Evolutionary conservation across 1,140 invertebrate genomes (phyloP), one percentile per base, ranked within the genome.

Genomic region (Dinoponera quadriceps): DNA sequence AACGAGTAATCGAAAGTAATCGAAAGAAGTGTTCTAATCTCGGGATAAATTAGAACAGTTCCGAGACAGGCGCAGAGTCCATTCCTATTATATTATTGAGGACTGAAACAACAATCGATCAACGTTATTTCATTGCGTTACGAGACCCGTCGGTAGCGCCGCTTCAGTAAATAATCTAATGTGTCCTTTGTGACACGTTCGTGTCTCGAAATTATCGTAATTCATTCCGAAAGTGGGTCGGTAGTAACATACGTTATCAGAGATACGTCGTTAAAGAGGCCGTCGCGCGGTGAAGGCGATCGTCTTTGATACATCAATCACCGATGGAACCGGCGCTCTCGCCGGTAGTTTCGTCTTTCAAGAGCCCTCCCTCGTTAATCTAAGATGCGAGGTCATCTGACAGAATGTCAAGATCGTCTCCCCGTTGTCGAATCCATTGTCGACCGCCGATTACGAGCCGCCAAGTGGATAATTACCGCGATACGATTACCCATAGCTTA

Each of bases 351-450:
- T 44, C 38, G 0, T 44, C 44, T 59, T 77, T 48, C 25, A 0
- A 48, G 54, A 68, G 27, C 38, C 38, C 38, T 59, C 13, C n/a
- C 14, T 44, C 44, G 33, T 18, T 27, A 20, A 57, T 57, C 0
- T 44, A 1, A 1, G 13, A 80, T 49, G 54, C 25, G 55, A 49
- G 77, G n/a, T 66, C 62, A 62, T 66, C 54, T 25, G 11, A 27
- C 18, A 48, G 80, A 92, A 92, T 90, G 87, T 92, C 91, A 92
- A 92, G 91, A 90, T 90, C 87, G 78, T 63, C 71, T 73, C 68
- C 77, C 71, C 25, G 71, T 73, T 62, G 63, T 83, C 71, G 68
- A 78, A 86, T 25, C 14, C 38, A 9, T 44, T 44, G 16, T 78
- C 48, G 82, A 69, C 60, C 62, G 69, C 29, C 72, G 77, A 90